Percentiles rank a stretch among this genome's conserved stretches.
Evolutionary conservation across 2,113 vertebrate species (phyloP).

Genomic region (Rhizomys pruinosus): DNA sequence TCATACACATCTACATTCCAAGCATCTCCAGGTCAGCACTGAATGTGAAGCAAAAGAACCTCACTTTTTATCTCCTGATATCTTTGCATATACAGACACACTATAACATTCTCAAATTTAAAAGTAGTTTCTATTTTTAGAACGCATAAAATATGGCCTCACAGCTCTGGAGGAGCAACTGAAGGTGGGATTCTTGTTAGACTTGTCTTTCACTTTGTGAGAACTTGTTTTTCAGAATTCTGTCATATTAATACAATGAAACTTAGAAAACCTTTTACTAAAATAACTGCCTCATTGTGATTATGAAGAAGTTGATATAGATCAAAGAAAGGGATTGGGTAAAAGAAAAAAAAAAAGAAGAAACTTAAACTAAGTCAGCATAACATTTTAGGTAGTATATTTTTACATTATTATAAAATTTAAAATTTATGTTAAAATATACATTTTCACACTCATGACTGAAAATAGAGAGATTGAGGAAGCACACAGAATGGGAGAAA

Average conservation of each 20-base stretch:
- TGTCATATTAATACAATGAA: conserved; percentile 29
- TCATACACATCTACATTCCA: not conserved
- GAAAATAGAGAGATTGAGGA: conserved; percentile 59
- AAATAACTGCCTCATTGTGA: conserved; percentile 57
- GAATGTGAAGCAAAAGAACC: not conserved
- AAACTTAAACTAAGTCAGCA: conserved; percentile 37
- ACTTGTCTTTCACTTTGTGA: conserved; percentile 7
- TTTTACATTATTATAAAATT: conserved; percentile 72
- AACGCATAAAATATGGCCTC: not conserved
- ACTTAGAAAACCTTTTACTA: conserved; percentile 30
- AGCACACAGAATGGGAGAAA: not conserved
- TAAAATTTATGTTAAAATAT: conserved; percentile 76
- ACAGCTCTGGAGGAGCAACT: not conserved
- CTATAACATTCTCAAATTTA: not conserved
- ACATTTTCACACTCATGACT: conserved; percentile 54
- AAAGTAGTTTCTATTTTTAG: conserved; percentile 5
- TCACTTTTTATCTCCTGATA: not conserved
- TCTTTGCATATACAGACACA: not conserved
- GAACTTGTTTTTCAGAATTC: conserved; percentile 36
- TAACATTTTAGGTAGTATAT: conserved; percentile 59
- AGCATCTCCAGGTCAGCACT: not conserved
- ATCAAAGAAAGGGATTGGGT: conserved; percentile 40
- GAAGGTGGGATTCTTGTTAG: not conserved
- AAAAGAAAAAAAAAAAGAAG: conserved; percentile 38
- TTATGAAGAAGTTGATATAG: conserved; percentile 20